Conservation (phyloP, 1,140 invertebrate species). For the Zaprionus davidi region DNA sequence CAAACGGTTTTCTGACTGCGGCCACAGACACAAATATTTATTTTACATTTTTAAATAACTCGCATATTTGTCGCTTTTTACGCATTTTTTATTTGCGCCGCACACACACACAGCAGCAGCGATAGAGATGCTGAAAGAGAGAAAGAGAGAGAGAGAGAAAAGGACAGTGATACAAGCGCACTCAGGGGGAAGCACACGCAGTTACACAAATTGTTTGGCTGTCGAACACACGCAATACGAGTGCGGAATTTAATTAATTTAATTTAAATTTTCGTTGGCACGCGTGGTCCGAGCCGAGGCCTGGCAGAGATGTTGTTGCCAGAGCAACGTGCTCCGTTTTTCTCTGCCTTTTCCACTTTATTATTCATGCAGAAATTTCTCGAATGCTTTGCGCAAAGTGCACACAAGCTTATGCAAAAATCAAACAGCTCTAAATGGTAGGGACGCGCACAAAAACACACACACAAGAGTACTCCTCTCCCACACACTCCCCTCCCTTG, state of each 20-base stretch:
- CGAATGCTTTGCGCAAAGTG: slow-evolving; percentile 43
- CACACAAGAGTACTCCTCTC: not conserved
- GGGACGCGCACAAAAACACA: not conserved
- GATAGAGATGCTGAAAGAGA: not conserved
- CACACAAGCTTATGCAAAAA: slow-evolving; percentile 64
- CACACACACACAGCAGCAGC: not conserved
- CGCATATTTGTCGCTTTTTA: slow-evolving; percentile 54
- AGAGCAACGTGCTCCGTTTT: not conserved
- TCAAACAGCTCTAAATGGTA: slow-evolving; percentile 58
- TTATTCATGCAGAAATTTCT: slow-evolving; percentile 63
- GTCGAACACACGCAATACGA: slow-evolving; percentile 24
- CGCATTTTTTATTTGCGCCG: slow-evolving; percentile 6
- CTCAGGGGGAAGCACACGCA: not conserved
- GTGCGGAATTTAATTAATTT: slow-evolving; percentile 75
- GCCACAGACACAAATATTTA: slow-evolving; percentile 73
- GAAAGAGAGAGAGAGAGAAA: not conserved
- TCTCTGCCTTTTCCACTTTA: slow-evolving; percentile 44
- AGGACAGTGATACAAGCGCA: not conserved
- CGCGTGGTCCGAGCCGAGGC: slow-evolving; percentile 5
- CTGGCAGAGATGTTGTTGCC: not conserved
- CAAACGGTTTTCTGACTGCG: slow-evolving; percentile 47
- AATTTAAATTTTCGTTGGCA: slow-evolving; percentile 56
- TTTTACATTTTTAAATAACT: slow-evolving; percentile 79
- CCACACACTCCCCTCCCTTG: not conserved
- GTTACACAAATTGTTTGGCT: slow-evolving; percentile 54